Percentiles rank a stretch among this genome's conserved stretches.
Evolutionary conservation across 2,888 invertebrate species (phyloP).

Genomic region (Netelia inedita): DNA sequence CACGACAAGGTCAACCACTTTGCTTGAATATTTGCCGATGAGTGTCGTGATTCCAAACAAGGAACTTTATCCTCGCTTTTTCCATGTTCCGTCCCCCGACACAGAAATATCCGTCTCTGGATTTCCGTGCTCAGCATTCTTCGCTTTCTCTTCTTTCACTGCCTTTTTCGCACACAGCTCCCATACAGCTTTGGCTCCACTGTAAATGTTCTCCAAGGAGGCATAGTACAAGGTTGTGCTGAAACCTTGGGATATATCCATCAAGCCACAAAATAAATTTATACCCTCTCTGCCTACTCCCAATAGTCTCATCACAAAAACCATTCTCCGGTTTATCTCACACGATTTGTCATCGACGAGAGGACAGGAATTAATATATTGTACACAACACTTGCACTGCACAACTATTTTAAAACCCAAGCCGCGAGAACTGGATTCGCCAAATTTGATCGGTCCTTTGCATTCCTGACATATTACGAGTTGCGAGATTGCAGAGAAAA

Average conservation of each 20-base stretch:
- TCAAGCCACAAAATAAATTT: slow-evolving; percentile 74
- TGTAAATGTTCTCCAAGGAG: slow-evolving; percentile 63
- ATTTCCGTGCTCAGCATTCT: slow-evolving; percentile 66
- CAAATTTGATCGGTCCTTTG: slow-evolving; percentile 12
- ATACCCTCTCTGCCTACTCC: slow-evolving; percentile 75
- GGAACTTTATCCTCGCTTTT: slow-evolving; percentile 67
- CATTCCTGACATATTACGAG: slow-evolving; percentile 11
- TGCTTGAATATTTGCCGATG: slow-evolving; percentile 66
- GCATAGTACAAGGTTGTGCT: slow-evolving; percentile 66
- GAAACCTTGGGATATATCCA: slow-evolving; percentile 73
- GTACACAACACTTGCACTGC: too few species aligned
- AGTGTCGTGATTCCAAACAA: slow-evolving; percentile 69
- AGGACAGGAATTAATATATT: too few species aligned
- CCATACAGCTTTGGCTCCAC: slow-evolving; percentile 66
- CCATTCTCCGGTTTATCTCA: slow-evolving; percentile 68
- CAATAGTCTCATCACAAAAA: slow-evolving; percentile 75
- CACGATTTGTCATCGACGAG: background rate
- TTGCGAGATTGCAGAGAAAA: slow-evolving; percentile 38
- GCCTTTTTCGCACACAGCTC: slow-evolving; percentile 67
- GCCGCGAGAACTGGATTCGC: slow-evolving; percentile 8
- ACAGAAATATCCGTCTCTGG: slow-evolving; percentile 67
- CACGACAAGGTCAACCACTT: slow-evolving; percentile 60
- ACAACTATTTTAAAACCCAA: too few species aligned
- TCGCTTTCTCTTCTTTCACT: slow-evolving; percentile 67
- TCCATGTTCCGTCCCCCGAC: slow-evolving; percentile 72